phyloP scores from a whole-genome alignment of 2,888 invertebrate genomes.

The Cosmopolites sordidus region DNA sequence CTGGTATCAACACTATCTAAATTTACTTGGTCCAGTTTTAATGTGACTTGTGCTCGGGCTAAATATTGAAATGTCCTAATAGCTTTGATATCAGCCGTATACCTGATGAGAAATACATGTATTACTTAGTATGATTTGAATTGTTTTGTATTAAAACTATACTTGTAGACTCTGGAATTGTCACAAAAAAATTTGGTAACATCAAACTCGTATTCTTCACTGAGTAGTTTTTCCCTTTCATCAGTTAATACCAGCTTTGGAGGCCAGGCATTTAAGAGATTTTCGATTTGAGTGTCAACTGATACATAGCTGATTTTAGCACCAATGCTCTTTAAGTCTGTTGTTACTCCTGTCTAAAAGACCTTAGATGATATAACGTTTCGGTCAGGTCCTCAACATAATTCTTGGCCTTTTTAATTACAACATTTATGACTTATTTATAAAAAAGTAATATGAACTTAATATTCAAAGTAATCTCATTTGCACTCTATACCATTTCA shows the following conservation, averaged over 20 bases:
- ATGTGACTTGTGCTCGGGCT: conserved; percentile 35
- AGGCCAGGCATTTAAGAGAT: conserved; percentile 37
- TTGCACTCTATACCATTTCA: too few species aligned
- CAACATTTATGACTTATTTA: too few species aligned
- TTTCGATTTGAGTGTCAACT: conserved; percentile 33
- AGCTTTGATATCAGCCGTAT: conserved; percentile 31
- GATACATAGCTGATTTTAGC: conserved; percentile 39
- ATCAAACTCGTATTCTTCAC: conserved; percentile 34
- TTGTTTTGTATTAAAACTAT: conserved; percentile 3
- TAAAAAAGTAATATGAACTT: too few species aligned
- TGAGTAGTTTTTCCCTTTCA: conserved; percentile 33
- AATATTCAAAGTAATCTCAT: too few species aligned
- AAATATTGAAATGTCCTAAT: conserved; percentile 32
- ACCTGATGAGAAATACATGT: conserved; percentile 24
- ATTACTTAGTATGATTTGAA: conserved; percentile 5
- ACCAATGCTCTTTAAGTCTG: conserved; percentile 32
- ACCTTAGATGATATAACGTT: too few species aligned
- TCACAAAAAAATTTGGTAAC: conserved; percentile 25
- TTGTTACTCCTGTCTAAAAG: conserved; percentile 21
- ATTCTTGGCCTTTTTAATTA: too few species aligned
- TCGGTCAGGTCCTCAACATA: too few species aligned
- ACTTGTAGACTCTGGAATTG: background rate
- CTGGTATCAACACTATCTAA: conserved; percentile 24
- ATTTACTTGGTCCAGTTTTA: conserved; percentile 27
- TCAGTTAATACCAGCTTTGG: conserved; percentile 38